Base-by-base conservation (phyloP, 2,797 vertebrate species). In the Lepus townsendii region DNA sequence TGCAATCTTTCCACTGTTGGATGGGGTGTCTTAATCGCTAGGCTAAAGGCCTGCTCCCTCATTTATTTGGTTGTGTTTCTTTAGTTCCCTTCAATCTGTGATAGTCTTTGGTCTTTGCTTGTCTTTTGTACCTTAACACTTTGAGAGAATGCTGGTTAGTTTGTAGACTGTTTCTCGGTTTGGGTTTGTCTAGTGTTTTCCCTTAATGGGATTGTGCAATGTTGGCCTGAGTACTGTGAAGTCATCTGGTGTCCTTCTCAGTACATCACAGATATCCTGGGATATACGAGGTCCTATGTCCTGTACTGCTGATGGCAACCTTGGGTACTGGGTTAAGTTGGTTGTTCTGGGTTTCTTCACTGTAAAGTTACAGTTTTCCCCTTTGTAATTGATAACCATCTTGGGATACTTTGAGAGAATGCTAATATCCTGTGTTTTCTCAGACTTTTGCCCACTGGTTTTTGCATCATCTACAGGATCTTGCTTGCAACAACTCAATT, bases 91-190 rank as follows among this genome's bases (percentile, higher is more conserved):
- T 20, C 6, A 77, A 68, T 76, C 38, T 83, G 14, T 83, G 86
- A 42, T 24, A 76, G 60, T 52, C 62, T 86, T 92, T 75, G 62
- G 66, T 90, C 19, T 87, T 93, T 65, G 19, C 54, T 72, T 83
- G 14, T 87, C 38, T 90, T 84, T 93, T 7, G 32, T 82, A 50
- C 9, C 24, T 77, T 73, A 57, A 47, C n/a, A 47, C n/a, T 93
- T 90, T 65, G 77, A 47, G 86, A 82, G 35, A 79, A 84, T 65
- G 76, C 83, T 94, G 27, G 19, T 69, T 83, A 88, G n/a, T 79
- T 60, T 84, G 42, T n/a, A 84, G 57, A 66, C 71, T 88, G 42
- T 42, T 32, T 54, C 63, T 76, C 30, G 42, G 0, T 71, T 91
- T 88, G 65, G 6, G 38, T 77, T 82, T 93, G 38, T 35, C 38